These are phyloP conservation scores for Onychostruthus taczanowskii DNA, from an alignment of 2,113 vertebrate genomes.

Conservation along the genomic window DNA sequence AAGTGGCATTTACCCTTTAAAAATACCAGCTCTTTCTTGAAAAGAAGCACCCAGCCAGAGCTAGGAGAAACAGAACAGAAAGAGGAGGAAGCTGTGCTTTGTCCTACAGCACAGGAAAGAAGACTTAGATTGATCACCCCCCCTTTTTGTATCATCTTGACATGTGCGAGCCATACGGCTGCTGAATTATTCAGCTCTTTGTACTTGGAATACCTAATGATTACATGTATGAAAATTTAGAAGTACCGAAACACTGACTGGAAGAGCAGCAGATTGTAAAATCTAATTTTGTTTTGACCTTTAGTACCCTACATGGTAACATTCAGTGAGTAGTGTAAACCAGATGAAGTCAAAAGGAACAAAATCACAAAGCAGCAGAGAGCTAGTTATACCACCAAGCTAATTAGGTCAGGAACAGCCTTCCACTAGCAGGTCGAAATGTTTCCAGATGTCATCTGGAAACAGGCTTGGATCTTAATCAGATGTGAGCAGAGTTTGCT, in stretches of 20 bases:
- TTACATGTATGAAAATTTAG: background rate
- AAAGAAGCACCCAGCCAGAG: background rate
- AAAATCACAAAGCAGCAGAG: background rate
- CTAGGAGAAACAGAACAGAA: background rate
- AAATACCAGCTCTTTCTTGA: background rate
- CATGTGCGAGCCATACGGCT: background rate
- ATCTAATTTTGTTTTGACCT: background rate
- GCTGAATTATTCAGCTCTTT: slow-evolving; percentile 44
- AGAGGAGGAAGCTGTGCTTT: background rate
- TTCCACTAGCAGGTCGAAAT: background rate
- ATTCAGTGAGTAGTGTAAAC: background rate
- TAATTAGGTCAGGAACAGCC: slow-evolving; percentile 16
- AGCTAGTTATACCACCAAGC: background rate
- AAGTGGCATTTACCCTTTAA: background rate
- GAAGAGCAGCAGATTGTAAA: background rate
- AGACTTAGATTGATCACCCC: background rate
- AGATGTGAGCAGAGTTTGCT: background rate
- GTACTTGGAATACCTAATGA: background rate
- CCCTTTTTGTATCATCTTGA: slow-evolving; percentile 4
- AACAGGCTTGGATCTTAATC: background rate
- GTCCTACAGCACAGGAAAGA: background rate
- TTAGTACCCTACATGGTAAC: background rate
- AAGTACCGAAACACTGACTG: background rate
- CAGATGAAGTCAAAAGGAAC: background rate
- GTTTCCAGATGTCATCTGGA: slow-evolving; percentile 7